phyloP scores from a whole-genome alignment of 2,888 invertebrate species.

The Rhagium mordax region DNA sequence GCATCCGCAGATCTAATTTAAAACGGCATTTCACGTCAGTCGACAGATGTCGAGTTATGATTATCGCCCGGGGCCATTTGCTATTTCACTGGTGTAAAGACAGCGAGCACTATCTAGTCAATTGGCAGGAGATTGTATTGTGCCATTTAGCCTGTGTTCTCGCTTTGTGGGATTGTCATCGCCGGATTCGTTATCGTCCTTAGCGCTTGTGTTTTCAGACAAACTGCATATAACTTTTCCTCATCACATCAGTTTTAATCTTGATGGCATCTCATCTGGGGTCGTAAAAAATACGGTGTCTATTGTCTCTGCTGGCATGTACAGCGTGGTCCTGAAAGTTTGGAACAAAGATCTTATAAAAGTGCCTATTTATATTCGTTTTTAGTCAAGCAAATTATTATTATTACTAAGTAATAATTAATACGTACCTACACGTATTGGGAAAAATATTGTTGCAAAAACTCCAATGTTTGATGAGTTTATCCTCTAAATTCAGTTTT shows the following conservation, averaged over 20 bases:
- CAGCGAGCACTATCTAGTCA: background rate
- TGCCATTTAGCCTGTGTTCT: background rate
- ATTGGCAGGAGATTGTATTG: slow-evolving; percentile 1
- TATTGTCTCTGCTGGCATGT: too few relatives aligned
- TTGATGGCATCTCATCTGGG: too few relatives aligned
- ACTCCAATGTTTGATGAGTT: too few relatives aligned
- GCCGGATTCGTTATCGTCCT: background rate
- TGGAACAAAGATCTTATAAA: too few relatives aligned
- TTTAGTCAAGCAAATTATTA: too few relatives aligned
- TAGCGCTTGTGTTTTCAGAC: background rate
- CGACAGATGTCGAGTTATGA: slow-evolving; percentile 1
- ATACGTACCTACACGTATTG: too few relatives aligned
- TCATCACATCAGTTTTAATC: background rate
- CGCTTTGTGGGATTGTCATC: background rate
- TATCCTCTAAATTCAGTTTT: too few relatives aligned
- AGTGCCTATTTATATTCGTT: too few relatives aligned
- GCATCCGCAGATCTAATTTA: background rate
- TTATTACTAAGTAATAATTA: too few relatives aligned
- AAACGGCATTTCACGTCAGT: background rate
- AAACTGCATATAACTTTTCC: background rate
- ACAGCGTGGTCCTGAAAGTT: too few relatives aligned
- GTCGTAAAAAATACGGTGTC: too few relatives aligned
- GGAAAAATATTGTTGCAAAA: too few relatives aligned
- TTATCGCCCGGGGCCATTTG: background rate
- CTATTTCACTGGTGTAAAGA: background rate